Evolutionary conservation across 2,888 invertebrate species (phyloP).

Genomic region (Omphaloscelis lunosa): DNA sequence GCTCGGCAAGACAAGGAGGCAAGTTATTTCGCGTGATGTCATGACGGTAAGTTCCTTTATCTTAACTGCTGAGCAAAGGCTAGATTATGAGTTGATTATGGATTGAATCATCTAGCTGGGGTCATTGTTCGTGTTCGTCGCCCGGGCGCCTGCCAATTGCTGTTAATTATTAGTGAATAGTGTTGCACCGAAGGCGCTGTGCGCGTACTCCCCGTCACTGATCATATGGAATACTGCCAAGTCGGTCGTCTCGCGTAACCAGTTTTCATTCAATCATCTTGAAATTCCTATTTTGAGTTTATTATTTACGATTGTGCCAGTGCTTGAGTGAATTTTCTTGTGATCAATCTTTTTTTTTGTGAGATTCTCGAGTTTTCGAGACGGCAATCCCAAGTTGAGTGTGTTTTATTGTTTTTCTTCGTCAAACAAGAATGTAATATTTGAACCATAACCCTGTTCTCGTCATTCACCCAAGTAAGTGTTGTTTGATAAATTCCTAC

Average conservation of each 20-base stretch:
- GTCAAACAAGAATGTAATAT: conserved; percentile 1
- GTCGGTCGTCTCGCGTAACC: conserved; percentile 79
- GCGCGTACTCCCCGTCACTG: conserved; percentile 70
- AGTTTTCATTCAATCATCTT: conserved; percentile 63
- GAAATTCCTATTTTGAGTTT: conserved; percentile 61
- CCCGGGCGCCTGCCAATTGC: conserved; percentile 76
- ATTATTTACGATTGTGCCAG: conserved; percentile 50
- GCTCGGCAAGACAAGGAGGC: conserved; percentile 64
- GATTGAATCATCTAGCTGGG: conserved; percentile 69
- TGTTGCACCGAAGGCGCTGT: conserved; percentile 69
- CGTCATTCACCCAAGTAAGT: conserved; percentile 46
- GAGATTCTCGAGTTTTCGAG: conserved; percentile 11
- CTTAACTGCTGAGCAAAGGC: conserved; percentile 54
- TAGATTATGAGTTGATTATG: conserved; percentile 36
- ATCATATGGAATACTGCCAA: conserved; percentile 86
- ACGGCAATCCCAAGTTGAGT: conserved; percentile 6
- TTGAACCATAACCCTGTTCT: conserved; percentile 10
- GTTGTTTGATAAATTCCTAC: conserved; percentile 36
- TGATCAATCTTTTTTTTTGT: conserved; percentile 16
- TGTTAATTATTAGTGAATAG: conserved; percentile 78
- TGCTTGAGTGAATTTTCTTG: conserved; percentile 42
- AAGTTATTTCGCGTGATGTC: conserved; percentile 75
- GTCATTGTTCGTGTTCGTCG: conserved; percentile 79
- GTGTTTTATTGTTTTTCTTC: conserved; percentile 16
- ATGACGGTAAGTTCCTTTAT: conserved; percentile 83